Evolutionary conservation across 1,140 invertebrate species (phyloP), one percentile per base, ranked within the genome.

Genomic region (Stratiolaelaps scimitus): DNA sequence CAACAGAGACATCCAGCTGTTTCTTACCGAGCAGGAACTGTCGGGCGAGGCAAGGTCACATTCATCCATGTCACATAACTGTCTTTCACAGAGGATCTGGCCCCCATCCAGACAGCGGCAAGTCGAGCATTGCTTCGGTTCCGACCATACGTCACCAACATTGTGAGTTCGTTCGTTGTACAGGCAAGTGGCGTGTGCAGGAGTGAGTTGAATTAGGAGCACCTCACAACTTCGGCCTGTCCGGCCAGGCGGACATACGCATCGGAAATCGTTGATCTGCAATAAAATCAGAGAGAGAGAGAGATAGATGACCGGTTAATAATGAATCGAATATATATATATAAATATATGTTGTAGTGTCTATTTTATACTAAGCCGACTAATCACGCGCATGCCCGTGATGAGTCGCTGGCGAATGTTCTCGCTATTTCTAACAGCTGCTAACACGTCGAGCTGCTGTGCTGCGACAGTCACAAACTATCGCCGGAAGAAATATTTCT

Each of bases 221-320:
- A 60, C 34, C 23, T 60, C 53, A 65, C 77, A 78, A 15, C 73
- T 69, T 10, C 72, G 72, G 1, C 81, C 81, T 65, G 86, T 87
- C 75, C 82, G 91, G 26, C 89, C 88, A 1, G 83, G 80, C 46
- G 81, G 81, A 76, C 88, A 91, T 45, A 85, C 84, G 74, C 88
- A 90, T 44, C 74, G 73, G 68, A 75, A 79, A 66, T 76, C 75
- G 29, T 72, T 74, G 29, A 79, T 73, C 53, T 60, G 26, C 23
- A 34, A 60, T 15, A 17, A 10, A 26, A 60, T 26, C 2, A 20
- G n/a, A n/a, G n/a, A n/a, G n/a, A n/a, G n/a, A n/a, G n/a, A n/a
- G n/a, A n/a, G n/a, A n/a, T n/a, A n/a, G 34, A 40, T 10, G 34
- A 10, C 34, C 34, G 34, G 5, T 40, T 40, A 10, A 40, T 40